Evolutionary conservation across 1,140 invertebrate genomes (phyloP).

Genomic region (Berghia stephanieae): DNA sequence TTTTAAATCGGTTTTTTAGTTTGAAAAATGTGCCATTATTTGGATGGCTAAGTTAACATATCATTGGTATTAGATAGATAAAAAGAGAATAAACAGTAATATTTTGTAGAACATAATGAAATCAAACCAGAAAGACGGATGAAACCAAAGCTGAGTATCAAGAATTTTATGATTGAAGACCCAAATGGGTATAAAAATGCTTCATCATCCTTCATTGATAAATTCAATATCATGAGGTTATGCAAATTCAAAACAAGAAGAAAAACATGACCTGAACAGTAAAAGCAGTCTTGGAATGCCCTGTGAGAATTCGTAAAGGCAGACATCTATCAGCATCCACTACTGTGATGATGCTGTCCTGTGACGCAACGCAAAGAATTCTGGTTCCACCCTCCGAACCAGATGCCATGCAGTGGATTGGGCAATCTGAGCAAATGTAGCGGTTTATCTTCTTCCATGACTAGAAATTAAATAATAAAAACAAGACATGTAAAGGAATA

Average conservation of each 20-base stretch:
- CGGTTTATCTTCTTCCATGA: constrained; percentile 37
- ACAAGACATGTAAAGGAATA: not conserved
- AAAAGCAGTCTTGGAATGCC: constrained; percentile 46
- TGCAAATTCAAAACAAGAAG: not conserved
- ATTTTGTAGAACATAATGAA: not conserved
- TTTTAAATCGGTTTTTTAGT: too few species aligned
- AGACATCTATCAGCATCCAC: constrained; percentile 42
- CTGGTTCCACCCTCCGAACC: constrained; percentile 44
- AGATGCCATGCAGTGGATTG: constrained; percentile 45
- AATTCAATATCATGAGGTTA: not conserved
- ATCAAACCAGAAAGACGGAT: not conserved
- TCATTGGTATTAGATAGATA: not conserved
- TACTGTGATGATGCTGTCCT: constrained; percentile 45
- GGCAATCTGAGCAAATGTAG: constrained; percentile 42
- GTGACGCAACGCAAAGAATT: constrained; percentile 42
- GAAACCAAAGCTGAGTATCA: not conserved
- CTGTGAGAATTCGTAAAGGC: constrained; percentile 44
- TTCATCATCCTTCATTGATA: not conserved
- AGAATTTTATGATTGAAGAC: not conserved
- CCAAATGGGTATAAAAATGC: not conserved
- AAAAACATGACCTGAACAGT: constrained; percentile 37
- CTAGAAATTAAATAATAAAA: constrained; percentile 27
- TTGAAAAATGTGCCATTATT: too few species aligned
- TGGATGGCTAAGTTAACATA: too few species aligned
- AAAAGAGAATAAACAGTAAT: not conserved